Evolutionary conservation across 2,888 invertebrate species (phyloP), one percentile per base, ranked within the genome.

Genomic region (Biston betularia): DNA sequence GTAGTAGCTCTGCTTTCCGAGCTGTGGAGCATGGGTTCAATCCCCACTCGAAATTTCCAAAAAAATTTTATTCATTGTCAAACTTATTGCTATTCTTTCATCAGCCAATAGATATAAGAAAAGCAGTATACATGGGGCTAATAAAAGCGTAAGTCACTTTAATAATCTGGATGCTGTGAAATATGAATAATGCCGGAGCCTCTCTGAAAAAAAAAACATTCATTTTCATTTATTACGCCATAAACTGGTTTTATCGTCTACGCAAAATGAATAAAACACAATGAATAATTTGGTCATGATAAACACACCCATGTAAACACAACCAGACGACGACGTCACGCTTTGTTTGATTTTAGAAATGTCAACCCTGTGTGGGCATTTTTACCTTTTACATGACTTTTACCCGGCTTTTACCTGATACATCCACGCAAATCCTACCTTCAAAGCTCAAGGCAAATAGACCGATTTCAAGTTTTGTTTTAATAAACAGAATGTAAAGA

Each of bases 181-280:
- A 49, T 49, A 59, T 44, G 48, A 33, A 40, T 33, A n/a, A 52
- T 12, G 35, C 1, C 46, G 9, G 5, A 34, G 48, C 40, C 40
- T 53, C 40, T 58, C 44, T 33, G 57, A 6, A 49, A 42, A 64
- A 48, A 57, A 64, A 64, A 58, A 60, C 45, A 49, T 44, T 35
- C 54, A 44, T 52, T 46, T 45, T 46, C 15, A 65, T 62, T 61
- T 66, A 66, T 58, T 38, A 58, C 62, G 42, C 61, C 54, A 53
- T 62, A 66, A 66, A 66, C 62, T 15, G 46, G 57, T 34, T 62
- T 66, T 66, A 66, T 62, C 35, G 61, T 62, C 54, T 38, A 52
- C 45, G 50, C 60, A 45, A 57, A 56, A 66, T 66, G 65, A 65
- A 65, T 65, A 65, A 61, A 65, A 56, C 65, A 56, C 52, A 66